phyloP scores from a whole-genome alignment of 2,888 invertebrate genomes.

The Drosophila diplacantha region DNA sequence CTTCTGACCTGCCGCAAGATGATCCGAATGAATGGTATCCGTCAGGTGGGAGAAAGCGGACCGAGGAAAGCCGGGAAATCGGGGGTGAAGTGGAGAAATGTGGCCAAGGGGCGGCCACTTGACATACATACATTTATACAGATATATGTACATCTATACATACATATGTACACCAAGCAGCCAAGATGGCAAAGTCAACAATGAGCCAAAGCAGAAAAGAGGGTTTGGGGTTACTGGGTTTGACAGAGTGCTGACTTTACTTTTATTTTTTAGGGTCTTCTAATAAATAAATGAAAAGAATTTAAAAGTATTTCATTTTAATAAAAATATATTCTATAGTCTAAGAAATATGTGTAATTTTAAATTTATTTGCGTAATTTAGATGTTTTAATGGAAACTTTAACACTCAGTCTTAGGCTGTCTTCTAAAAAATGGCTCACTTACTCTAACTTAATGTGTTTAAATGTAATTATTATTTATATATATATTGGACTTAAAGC shows the following conservation, averaged over 20 bases:
- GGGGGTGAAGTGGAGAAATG: slow-evolving; percentile 14
- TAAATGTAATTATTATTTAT: too few relatives aligned
- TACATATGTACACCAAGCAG: slow-evolving; percentile 19
- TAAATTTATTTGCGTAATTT: not conserved
- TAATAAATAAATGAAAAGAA: not conserved
- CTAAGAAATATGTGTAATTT: not conserved
- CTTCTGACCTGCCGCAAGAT: slow-evolving; percentile 59
- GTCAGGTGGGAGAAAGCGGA: slow-evolving; percentile 13
- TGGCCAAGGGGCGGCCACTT: slow-evolving; percentile 57
- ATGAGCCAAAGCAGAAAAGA: slow-evolving; percentile 40
- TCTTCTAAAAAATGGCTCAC: not conserved
- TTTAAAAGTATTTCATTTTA: not conserved
- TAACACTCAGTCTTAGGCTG: not conserved
- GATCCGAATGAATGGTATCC: slow-evolving; percentile 52
- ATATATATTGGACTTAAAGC: too few relatives aligned
- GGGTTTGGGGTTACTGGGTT: slow-evolving; percentile 18
- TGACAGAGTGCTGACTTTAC: not conserved
- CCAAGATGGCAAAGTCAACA: slow-evolving; percentile 61
- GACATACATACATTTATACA: slow-evolving; percentile 58
- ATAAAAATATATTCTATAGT: too few relatives aligned
- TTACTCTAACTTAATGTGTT: not conserved
- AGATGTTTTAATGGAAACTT: fast-evolving
- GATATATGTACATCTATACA: slow-evolving; percentile 42
- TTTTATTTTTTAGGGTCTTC: not conserved
- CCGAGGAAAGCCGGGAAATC: not conserved